Base-by-base conservation (phyloP, 2,113 vertebrate species). In the Smithornis capensis region DNA sequence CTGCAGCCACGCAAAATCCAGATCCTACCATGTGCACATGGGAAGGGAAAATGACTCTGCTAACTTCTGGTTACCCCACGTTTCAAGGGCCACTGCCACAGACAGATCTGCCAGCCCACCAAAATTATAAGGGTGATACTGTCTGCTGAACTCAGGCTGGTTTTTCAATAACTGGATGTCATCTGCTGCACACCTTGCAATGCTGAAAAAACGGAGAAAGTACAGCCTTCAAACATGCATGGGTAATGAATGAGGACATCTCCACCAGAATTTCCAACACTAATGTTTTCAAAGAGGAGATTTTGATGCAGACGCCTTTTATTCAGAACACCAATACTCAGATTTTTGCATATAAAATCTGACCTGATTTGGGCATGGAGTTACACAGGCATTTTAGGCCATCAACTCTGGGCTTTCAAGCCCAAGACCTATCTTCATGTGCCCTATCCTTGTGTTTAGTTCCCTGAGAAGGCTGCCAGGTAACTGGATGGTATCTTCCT, bases 21-120 rank as follows among this genome's bases (percentile, higher is more conserved):
- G 4, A 47, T 9, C 31, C 0, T 1, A 31, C 37, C 57, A 19
- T 14, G 1, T 4, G 2, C 33, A 53, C 14, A 1, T 0, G 1
- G n/a, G 12, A 74, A 4, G 31, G 37, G 33, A 75, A 73, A 65
- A 40, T 2, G 12, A 60, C 9, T 3, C 6, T 1, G 1, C 28
- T 5, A 8, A 22, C 21, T 65, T 45, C 27, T 28, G 27, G 21
- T 10, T 60, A 77, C 44, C 14, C 15, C 1, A 0, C 1, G 0
- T 25, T 25, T 56, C 68, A 69, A 31, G 56, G 21, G n/a, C 47
- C 3, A 1, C 23, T 85, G 67, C 14, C 73, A 53, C 0, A 0
- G 49, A 24, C 55, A 80, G 9, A 64, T 19, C 19, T 52, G 50
- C 35, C 33, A 87, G 37, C 29, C 73, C 38, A 40, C 7, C 2